phyloP scores from a whole-genome alignment of 1,140 invertebrate genomes.

The Popillia japonica region DNA sequence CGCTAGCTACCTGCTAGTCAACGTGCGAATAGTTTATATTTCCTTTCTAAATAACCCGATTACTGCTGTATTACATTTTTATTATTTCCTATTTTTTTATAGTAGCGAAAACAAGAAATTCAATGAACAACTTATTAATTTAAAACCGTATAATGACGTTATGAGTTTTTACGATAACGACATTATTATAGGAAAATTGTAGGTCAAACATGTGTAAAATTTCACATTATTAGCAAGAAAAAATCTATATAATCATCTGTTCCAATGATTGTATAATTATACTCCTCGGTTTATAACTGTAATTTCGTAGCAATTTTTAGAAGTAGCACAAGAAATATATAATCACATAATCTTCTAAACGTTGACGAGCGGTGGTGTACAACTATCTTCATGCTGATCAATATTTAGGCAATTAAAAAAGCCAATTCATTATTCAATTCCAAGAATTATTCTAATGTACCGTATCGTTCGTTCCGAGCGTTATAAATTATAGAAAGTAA shows the following conservation, averaged over 20 bases:
- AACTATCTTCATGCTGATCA: neutral
- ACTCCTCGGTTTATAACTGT: neutral
- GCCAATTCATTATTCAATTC: conserved; percentile 1
- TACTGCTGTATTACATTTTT: too few relatives aligned
- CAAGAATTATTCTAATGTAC: neutral
- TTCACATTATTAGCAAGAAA: conserved; percentile 1
- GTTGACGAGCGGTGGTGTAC: neutral
- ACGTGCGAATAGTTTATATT: too few relatives aligned
- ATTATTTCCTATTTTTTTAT: too few relatives aligned
- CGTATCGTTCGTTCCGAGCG: neutral
- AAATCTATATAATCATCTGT: neutral
- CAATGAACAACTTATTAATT: too few relatives aligned
- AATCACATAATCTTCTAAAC: neutral
- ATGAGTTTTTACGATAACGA: neutral
- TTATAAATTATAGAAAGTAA: conserved; percentile 16
- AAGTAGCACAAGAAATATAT: conserved; percentile 1
- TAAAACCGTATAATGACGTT: too few relatives aligned
- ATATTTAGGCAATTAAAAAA: conserved; percentile 11
- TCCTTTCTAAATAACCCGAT: too few relatives aligned
- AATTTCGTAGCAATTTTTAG: conserved; percentile 1
- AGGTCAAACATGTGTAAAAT: neutral
- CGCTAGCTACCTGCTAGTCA: too few relatives aligned
- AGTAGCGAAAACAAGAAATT: too few relatives aligned
- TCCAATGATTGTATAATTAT: neutral
- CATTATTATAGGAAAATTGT: neutral